Evolutionary conservation across 2,113 vertebrate genomes (phyloP).

Genomic region (Boulengeromyrus knoepffleri): DNA sequence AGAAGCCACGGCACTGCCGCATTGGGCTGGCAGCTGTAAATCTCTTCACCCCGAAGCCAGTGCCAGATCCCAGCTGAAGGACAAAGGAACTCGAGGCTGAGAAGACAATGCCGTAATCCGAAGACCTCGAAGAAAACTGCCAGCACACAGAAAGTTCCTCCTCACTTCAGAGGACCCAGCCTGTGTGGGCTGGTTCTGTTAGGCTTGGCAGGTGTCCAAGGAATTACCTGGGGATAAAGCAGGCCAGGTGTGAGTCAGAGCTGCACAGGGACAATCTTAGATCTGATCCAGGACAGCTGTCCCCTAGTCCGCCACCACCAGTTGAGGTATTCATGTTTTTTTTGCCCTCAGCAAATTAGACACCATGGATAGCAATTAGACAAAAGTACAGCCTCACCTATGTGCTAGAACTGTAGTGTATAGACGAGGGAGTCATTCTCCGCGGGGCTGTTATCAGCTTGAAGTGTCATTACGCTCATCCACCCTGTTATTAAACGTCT

Average conservation of each 20-base stretch:
- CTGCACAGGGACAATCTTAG: neutral
- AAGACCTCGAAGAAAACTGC: neutral
- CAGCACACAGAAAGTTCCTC: neutral
- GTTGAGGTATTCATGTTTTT: conserved; percentile 27
- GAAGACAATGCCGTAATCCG: neutral
- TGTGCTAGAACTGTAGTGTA: conserved; percentile 51
- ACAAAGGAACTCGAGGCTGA: neutral
- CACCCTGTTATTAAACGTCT: conserved; percentile 6
- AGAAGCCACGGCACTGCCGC: neutral
- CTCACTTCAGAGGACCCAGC: neutral
- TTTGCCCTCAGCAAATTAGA: conserved; percentile 6
- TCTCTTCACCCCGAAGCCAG: neutral
- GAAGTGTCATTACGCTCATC: conserved; percentile 53
- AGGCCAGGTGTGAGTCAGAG: conserved; percentile 16
- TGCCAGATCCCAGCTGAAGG: neutral
- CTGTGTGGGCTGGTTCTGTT: conserved; percentile 26
- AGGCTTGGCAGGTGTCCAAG: conserved; percentile 34
- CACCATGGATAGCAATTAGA: conserved; percentile 56
- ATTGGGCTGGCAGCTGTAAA: neutral
- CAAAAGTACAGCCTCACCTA: conserved; percentile 49
- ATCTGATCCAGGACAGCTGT: conserved; percentile 4
- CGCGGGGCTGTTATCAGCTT: conserved; percentile 49
- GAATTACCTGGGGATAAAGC: conserved; percentile 54
- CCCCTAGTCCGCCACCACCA: conserved; percentile 30
- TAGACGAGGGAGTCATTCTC: conserved; percentile 44